A percentile compares a stretch with the other conserved stretches of the same genome.
Evolutionary conservation across 2,113 vertebrate genomes (phyloP).

Genomic region (Stegostoma tigrinum): DNA sequence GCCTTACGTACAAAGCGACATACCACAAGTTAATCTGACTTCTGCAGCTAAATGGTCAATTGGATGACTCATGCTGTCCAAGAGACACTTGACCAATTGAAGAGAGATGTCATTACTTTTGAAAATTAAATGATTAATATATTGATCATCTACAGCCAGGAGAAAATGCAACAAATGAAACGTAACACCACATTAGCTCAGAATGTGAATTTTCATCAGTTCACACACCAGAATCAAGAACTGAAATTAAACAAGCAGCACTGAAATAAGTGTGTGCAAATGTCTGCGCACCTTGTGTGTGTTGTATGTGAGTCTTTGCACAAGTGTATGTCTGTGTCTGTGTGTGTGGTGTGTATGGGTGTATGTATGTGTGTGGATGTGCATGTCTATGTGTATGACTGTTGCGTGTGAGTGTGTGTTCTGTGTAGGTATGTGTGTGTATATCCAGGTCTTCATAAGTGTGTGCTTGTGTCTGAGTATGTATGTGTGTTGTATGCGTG

Average conservation of each 20-base stretch:
- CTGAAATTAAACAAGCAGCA: not conserved
- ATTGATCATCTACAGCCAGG: constrained; percentile 5
- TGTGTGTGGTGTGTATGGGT: too few relatives aligned
- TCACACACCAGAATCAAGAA: not conserved
- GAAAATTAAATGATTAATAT: constrained; percentile 1
- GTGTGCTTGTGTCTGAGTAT: too few relatives aligned
- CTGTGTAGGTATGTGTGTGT: too few relatives aligned
- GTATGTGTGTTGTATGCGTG: too few relatives aligned
- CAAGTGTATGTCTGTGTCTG: too few relatives aligned
- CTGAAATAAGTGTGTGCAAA: not conserved
- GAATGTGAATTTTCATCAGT: not conserved
- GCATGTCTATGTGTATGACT: too few relatives aligned
- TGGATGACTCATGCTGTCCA: constrained; percentile 17
- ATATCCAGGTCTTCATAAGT: not conserved
- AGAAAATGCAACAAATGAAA: not conserved
- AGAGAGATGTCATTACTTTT: constrained; percentile 5
- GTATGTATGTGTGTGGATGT: too few relatives aligned
- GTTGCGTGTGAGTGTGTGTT: too few relatives aligned
- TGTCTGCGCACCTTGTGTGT: too few relatives aligned
- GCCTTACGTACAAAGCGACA: not conserved
- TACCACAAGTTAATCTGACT: constrained; percentile 13
- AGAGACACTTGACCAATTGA: not conserved
- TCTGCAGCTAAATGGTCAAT: not conserved
- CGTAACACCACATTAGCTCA: not conserved
- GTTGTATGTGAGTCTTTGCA: not conserved